Evolutionary conservation across 2,888 invertebrate genomes (phyloP), one percentile per base, ranked within the genome.

Genomic region (Athrips mouffetella): DNA sequence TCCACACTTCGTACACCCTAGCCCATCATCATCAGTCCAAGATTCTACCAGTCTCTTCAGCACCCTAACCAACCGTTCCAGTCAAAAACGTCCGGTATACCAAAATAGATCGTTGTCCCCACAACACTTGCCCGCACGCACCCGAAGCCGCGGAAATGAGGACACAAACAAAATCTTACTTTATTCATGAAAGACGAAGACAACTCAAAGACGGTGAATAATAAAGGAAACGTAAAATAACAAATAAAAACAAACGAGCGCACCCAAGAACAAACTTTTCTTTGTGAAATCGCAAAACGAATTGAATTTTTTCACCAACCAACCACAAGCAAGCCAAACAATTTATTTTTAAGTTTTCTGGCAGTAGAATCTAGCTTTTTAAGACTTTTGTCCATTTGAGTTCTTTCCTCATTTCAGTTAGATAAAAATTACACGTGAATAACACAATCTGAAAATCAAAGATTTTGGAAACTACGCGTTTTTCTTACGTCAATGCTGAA

Each of bases 91-190:
- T 59, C 54, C 54, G 55, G 52, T 54, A 54, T n/a, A 55, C 57
- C 41, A 59, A 62, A 62, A 60, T 62, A 62, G 54, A 58, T 52
- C 29, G 10, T n/a, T n/a, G n/a, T 29, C 11, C 29, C 15, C 11
- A 44, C 30, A 20, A 31, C 30, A 44, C 44, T 27, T 27, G 20
- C 30, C 27, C 30, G 42, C 20, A 44, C 42, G 42, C 42, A 44
- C 16, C 18, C 30, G 30, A 16, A 18, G 11, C 30, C 8, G 8
- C 27, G 10, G 8, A 27, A 27, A 41, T 41, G 27, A 6, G 16
- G 16, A 16, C 27, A 41, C 15, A 27, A 41, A 27, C 16, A 16
- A 23, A 41, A 7, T 16, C 13, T 25, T n/a, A 30, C 30, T 30
- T 30, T 15, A 35, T 35, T 35, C 18, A 35, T 16, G 13, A 27